Evolutionary conservation across 2,888 invertebrate genomes (phyloP).

Genomic region (Bellardia bayeri): DNA sequence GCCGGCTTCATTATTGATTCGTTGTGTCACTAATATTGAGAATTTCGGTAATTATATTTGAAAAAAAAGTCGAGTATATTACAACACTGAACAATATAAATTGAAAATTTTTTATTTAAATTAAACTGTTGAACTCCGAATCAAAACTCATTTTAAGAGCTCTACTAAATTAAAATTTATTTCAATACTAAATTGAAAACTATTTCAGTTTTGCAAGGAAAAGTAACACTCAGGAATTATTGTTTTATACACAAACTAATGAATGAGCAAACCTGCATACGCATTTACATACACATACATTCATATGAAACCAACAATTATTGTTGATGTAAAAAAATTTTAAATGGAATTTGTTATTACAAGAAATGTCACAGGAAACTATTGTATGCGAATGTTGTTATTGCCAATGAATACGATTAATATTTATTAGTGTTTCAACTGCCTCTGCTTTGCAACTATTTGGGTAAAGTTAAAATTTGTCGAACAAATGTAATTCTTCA

Average conservation of each 20-base stretch:
- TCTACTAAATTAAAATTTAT: too few relatives aligned
- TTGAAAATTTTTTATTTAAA: too few relatives aligned
- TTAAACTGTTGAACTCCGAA: too few relatives aligned
- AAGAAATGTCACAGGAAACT: neutral
- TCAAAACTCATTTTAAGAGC: too few relatives aligned
- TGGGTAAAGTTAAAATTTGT: neutral
- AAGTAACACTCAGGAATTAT: neutral
- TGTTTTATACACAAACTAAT: neutral
- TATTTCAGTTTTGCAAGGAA: too few relatives aligned
- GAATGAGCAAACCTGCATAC: neutral
- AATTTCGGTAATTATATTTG: too few relatives aligned
- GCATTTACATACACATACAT: neutral
- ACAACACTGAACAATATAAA: too few relatives aligned
- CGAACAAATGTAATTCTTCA: constrained; percentile 21
- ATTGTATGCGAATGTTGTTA: neutral
- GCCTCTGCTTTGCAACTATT: neutral
- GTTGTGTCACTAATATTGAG: too few relatives aligned
- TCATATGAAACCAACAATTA: neutral
- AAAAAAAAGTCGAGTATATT: too few relatives aligned
- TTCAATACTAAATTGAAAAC: too few relatives aligned
- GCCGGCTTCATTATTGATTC: too few relatives aligned
- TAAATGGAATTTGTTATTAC: constrained; percentile 1
- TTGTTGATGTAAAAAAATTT: neutral
- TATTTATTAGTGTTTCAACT: neutral
- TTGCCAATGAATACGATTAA: neutral